Conservation (phyloP, 1,140 invertebrate genomes). For the Capitella teleta region DNA sequence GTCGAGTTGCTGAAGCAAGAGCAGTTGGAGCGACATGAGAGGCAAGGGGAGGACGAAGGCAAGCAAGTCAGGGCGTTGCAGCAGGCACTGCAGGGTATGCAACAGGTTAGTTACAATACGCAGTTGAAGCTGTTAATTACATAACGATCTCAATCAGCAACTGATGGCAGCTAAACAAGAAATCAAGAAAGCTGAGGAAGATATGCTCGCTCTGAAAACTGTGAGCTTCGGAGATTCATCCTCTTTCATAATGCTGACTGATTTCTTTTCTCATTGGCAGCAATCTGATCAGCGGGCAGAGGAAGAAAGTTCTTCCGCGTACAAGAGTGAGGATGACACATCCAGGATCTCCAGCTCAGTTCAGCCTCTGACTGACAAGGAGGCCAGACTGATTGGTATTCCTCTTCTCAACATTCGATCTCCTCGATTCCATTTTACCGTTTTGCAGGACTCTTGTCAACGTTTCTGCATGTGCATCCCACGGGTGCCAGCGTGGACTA, state of each 20-base stretch:
- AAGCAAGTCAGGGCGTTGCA: constrained; percentile 61
- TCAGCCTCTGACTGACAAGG: constrained; percentile 35
- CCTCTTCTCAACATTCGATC: background rate
- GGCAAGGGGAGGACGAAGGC: constrained; percentile 51
- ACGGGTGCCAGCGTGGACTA: constrained; percentile 74
- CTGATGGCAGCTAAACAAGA: constrained; percentile 53
- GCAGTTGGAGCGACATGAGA: constrained; percentile 53
- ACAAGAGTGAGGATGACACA: background rate
- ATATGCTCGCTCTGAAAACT: no score
- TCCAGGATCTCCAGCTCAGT: constrained; percentile 16
- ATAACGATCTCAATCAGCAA: constrained; percentile 40
- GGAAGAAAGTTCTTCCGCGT: background rate
- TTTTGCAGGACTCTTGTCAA: constrained; percentile 59
- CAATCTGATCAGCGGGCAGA: no score
- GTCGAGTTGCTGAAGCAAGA: constrained; percentile 55
- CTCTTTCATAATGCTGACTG: no score
- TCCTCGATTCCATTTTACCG: background rate
- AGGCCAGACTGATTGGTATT: constrained; percentile 41
- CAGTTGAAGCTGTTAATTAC: background rate
- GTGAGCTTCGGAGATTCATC: no score
- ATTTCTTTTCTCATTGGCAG: no score
- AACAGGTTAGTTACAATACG: constrained; percentile 43
- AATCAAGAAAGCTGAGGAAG: constrained; percentile 52
- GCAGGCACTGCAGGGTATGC: constrained; percentile 68
- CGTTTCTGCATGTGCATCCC: constrained; percentile 76